Base-by-base conservation (phyloP, 2,888 invertebrate species). In the Orthosia gothica region DNA sequence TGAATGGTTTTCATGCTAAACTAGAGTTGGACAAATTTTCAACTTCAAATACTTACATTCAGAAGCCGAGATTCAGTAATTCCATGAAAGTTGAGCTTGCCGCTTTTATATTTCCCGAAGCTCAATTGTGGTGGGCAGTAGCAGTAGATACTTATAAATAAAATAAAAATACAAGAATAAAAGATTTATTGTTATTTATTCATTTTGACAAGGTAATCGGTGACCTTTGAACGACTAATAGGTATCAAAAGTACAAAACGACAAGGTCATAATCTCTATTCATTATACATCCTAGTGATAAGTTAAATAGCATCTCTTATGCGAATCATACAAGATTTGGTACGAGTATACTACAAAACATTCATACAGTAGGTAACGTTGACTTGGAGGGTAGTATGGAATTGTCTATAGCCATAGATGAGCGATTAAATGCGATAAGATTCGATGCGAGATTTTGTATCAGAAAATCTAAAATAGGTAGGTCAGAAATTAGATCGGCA, bases 221-320 rank as follows among this genome's bases (percentile, higher is more conserved):
- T 95, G 96, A 96, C 94, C 96, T 96, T 95, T 93, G 94, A 94
- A 93, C 94, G 93, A 94, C 94, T 94, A 94, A 94, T 90, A 93
- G 91, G 92, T 96, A 96, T 95, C 94, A 96, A 96, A 96, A 96
- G 94, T 96, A 95, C 92, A 96, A 96, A 96, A 96, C 90, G 91
- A 94, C 92, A 94, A 90, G 90, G 89, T 91, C 92, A 93, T 93
- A 94, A 95, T 94, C 93, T 94, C 94, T 95, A 95, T 93, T 89
- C 84, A 91, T 92, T 94, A 93, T 85, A 91, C 89, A 91, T 90
- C 88, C 91, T 94, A 94, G 83, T 88, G 91, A 94, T 95, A 94
- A 95, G 92, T 93, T 93, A 94, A 93, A 92, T 94, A 94, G 93
- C 93, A 91, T 94, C 93, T 95, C 93, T 92, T 92, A 90, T 88